Conservation (phyloP, 2,797 vertebrate genomes). For the Danionella dracula region DNA sequence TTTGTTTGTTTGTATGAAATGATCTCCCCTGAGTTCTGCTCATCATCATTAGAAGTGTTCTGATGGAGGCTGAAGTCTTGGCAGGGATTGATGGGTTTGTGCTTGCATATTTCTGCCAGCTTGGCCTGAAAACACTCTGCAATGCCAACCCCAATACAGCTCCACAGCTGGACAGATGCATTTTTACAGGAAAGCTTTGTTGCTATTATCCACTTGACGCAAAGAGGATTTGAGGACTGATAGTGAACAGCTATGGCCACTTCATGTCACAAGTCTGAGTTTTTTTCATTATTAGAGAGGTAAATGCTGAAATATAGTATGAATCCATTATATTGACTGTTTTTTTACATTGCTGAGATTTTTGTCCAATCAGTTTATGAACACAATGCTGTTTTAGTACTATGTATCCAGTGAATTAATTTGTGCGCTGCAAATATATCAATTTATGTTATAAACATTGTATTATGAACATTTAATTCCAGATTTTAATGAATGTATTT, state of each 20-base stretch:
- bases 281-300: too few relatives aligned
- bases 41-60: constrained; percentile 52
- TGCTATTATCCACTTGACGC: constrained; percentile 13
- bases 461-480: too few relatives aligned
- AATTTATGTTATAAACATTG: too few relatives aligned
- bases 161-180: constrained; percentile 19
- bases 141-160: constrained; percentile 28
- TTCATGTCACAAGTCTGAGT: neutral
- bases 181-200: constrained; percentile 18
- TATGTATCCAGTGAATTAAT: too few relatives aligned
- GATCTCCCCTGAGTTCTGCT: constrained; percentile 45
- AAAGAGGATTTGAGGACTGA: neutral
- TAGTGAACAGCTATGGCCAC: constrained; percentile 3
- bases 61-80: constrained; percentile 49
- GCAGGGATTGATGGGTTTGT: constrained; percentile 30
- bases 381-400: too few relatives aligned
- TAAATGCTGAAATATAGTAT: too few relatives aligned
- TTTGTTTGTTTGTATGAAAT: constrained; percentile 54
- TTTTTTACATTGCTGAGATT: too few relatives aligned
- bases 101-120: constrained; percentile 20
- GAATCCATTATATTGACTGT: too few relatives aligned
- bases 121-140: constrained; percentile 22
- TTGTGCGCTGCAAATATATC: too few relatives aligned
- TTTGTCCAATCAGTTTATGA: too few relatives aligned
- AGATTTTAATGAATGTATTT: too few relatives aligned